A percentile compares a stretch with the other conserved stretches of the same genome.
phyloP scores from a whole-genome alignment of 1,140 invertebrate species.

The Pogonomyrmex barbatus region DNA sequence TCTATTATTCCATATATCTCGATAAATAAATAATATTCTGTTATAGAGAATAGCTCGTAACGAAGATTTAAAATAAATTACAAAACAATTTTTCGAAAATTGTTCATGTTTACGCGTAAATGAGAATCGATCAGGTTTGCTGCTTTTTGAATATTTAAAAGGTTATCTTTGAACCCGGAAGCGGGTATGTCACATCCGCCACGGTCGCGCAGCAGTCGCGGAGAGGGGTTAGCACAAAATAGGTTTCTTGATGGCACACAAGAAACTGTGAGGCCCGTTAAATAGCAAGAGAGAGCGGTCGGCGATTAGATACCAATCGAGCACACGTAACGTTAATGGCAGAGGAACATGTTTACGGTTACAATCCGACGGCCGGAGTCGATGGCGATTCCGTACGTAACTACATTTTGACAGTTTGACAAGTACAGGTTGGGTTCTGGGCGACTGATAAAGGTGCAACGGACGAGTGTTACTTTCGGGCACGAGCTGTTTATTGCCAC shows the following conservation, averaged over 20 bases:
- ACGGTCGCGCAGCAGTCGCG: conserved; percentile 77
- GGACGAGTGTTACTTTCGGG: conserved; percentile 60
- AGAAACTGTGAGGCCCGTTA: conserved; percentile 78
- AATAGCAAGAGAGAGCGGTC: conserved; percentile 70
- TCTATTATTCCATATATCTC: background rate
- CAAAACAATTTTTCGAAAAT: background rate
- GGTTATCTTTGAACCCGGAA: conserved; percentile 80
- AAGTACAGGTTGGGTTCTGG: conserved; percentile 80
- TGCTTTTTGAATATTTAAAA: conserved; percentile 74
- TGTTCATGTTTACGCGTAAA: background rate
- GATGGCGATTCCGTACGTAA: conserved; percentile 84
- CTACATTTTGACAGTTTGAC: conserved; percentile 82
- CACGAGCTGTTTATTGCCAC: conserved; percentile 2
- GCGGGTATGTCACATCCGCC: conserved; percentile 82
- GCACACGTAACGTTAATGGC: conserved; percentile 84
- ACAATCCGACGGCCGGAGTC: conserved; percentile 83
- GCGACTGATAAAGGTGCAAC: conserved; percentile 71
- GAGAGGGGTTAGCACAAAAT: conserved; percentile 83
- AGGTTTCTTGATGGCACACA: conserved; percentile 84
- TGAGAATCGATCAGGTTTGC: background rate
- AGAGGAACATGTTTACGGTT: conserved; percentile 86
- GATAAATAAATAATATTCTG: background rate
- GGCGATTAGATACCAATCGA: conserved; percentile 71
- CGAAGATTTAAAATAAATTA: background rate
- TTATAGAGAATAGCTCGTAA: too few relatives aligned